Percentiles rank a stretch among this genome's conserved stretches.
Conservation (phyloP, 2,797 vertebrate genomes). For the Pangasius krempfi region DNA sequence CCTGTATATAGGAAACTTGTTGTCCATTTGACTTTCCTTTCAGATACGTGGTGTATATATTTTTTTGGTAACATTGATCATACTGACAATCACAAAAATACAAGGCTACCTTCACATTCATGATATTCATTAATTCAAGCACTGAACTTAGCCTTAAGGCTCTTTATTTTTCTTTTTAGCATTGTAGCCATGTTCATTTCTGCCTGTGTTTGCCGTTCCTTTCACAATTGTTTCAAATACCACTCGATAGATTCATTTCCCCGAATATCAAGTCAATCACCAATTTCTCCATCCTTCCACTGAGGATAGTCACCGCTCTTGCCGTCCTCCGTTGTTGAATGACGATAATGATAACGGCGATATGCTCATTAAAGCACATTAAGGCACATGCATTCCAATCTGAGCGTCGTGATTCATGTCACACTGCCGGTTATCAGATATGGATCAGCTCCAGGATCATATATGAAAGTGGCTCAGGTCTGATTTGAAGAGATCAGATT, state of each 20-base stretch:
- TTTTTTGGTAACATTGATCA: not conserved
- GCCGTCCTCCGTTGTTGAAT: not conserved
- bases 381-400: not conserved
- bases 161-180: not conserved
- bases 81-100: not conserved
- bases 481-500: not conserved
- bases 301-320: not conserved
- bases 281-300: not conserved
- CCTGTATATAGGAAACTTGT: not conserved
- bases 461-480: not conserved
- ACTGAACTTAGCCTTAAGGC: not conserved
- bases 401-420: not conserved
- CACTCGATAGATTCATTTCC: not conserved
- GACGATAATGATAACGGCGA: not conserved
- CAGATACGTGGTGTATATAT: not conserved
- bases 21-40: not conserved
- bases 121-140: not conserved
- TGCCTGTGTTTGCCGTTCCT: not conserved
- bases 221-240: not conserved
- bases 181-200: not conserved
- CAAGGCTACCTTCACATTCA: slow-evolving; percentile 10
- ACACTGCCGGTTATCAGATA: not conserved
- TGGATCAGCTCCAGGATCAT: not conserved
- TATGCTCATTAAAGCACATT: not conserved
- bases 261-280: not conserved